Evolutionary conservation across 2,797 vertebrate species (phyloP).

Genomic region (Chanos chanos): DNA sequence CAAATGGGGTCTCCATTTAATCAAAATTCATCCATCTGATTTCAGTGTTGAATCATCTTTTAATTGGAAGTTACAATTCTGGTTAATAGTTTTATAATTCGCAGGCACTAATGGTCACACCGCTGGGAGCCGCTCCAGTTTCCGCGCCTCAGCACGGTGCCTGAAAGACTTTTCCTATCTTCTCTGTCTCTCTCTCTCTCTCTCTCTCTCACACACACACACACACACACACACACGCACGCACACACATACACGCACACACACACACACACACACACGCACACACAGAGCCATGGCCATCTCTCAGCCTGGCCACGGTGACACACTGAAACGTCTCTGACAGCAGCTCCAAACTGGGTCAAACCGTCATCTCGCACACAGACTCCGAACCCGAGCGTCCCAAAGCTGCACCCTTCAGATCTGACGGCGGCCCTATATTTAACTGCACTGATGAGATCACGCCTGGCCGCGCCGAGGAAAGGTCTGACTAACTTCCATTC

Average conservation of each 20-base stretch:
- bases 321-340: slow-evolving; percentile 42
- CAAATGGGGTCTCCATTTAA: slow-evolving; percentile 97
- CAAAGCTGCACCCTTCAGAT: slow-evolving; percentile 25
- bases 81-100: slow-evolving; percentile 99
- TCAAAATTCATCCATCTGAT: slow-evolving; percentile 99
- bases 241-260: neutral
- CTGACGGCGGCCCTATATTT: slow-evolving; percentile 46
- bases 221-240: neutral
- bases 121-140: slow-evolving; percentile 95
- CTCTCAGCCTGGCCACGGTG: slow-evolving; percentile 42
- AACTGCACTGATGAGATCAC: slow-evolving; percentile 35
- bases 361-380: slow-evolving; percentile 55
- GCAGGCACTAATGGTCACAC: slow-evolving; percentile 92
- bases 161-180: slow-evolving; percentile 36
- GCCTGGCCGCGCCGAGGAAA: too few relatives aligned
- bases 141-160: slow-evolving; percentile 61
- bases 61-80: slow-evolving; percentile 99
- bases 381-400: slow-evolving; percentile 28
- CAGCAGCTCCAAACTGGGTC: slow-evolving; percentile 55
- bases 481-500: too few relatives aligned
- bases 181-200: slow-evolving; percentile 17
- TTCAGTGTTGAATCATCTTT: slow-evolving; percentile 99
- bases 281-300: slow-evolving; percentile 12
- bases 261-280: slow-evolving; percentile 1
- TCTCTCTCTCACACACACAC: neutral